Evolutionary conservation across 2,113 vertebrate genomes (phyloP).

Genomic region (Megaceryle maxima): DNA sequence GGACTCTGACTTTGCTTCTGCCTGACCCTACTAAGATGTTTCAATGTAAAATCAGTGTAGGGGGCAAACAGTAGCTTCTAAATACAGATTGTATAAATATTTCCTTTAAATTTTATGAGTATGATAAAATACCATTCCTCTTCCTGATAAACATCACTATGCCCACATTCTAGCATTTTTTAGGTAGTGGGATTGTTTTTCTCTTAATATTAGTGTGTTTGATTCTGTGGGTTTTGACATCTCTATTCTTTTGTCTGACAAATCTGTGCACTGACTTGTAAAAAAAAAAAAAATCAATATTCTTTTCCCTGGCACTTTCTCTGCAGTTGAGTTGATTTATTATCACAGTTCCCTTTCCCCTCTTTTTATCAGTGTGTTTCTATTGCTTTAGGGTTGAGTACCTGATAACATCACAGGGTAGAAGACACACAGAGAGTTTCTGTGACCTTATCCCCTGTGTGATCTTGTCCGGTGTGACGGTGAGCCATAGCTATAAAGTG

Average conservation of each 20-base stretch:
- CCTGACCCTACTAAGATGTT: not conserved
- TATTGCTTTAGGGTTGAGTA: conserved; percentile 70
- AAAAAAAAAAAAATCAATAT: conserved; percentile 75
- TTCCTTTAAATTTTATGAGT: not conserved
- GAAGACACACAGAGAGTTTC: conserved; percentile 52
- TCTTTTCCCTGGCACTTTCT: conserved; percentile 67
- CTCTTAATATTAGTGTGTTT: conserved; percentile 55
- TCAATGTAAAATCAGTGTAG: not conserved
- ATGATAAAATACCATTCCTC: not conserved
- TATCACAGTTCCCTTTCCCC: conserved; percentile 38
- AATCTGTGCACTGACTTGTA: conserved; percentile 74
- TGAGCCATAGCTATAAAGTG: conserved; percentile 44
- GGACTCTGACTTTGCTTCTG: not conserved
- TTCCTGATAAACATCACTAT: not conserved
- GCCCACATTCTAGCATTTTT: not conserved
- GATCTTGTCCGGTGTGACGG: conserved; percentile 64
- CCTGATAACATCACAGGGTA: conserved; percentile 60
- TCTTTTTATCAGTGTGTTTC: conserved; percentile 66
- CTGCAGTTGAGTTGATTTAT: conserved; percentile 77
- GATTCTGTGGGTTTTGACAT: conserved; percentile 68
- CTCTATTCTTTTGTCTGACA: conserved; percentile 77
- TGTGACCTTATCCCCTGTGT: conserved; percentile 61
- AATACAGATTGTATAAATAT: not conserved
- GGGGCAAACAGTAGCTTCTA: not conserved
- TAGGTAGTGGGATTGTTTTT: conserved; percentile 20